phyloP scores from a whole-genome alignment of 1,140 invertebrate species.

The Rhizoglyphus robini region DNA sequence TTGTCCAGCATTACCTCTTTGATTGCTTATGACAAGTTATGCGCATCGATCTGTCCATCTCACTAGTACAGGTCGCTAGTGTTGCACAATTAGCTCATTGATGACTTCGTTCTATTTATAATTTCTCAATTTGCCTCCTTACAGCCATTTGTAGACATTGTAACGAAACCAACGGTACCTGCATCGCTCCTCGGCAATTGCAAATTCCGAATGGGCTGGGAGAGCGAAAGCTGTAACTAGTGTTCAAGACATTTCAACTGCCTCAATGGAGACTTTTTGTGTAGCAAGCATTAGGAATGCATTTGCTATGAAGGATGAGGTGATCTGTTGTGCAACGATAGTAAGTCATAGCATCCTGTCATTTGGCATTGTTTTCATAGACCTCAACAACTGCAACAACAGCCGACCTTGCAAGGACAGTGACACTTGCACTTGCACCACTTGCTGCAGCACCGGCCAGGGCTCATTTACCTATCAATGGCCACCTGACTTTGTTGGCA shows the following conservation, averaged over 20 bases:
- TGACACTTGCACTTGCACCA: constrained; percentile 83
- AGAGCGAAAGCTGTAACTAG: constrained; percentile 40
- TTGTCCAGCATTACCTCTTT: too few species aligned
- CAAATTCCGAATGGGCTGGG: constrained; percentile 45
- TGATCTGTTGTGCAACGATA: constrained; percentile 57
- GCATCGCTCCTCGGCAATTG: constrained; percentile 82
- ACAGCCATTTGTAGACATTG: constrained; percentile 76
- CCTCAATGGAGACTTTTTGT: constrained; percentile 41
- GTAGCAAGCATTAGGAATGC: constrained; percentile 42
- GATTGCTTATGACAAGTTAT: too few species aligned
- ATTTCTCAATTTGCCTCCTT: not conserved
- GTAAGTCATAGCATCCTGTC: too few species aligned
- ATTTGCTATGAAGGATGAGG: constrained; percentile 63
- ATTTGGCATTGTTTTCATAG: constrained; percentile 35
- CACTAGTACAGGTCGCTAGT: not conserved
- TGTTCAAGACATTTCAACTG: constrained; percentile 44
- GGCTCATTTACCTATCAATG: constrained; percentile 77
- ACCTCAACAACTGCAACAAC: constrained; percentile 95
- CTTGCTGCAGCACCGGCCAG: constrained; percentile 80
- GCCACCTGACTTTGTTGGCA: constrained; percentile 83
- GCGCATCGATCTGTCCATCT: too few species aligned
- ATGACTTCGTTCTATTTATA: not conserved
- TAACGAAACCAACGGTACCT: constrained; percentile 74
- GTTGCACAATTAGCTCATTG: not conserved
- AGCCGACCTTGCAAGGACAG: constrained; percentile 84